Conservation (phyloP, 2,113 vertebrate species). For the Colossoma macropomum region DNA sequence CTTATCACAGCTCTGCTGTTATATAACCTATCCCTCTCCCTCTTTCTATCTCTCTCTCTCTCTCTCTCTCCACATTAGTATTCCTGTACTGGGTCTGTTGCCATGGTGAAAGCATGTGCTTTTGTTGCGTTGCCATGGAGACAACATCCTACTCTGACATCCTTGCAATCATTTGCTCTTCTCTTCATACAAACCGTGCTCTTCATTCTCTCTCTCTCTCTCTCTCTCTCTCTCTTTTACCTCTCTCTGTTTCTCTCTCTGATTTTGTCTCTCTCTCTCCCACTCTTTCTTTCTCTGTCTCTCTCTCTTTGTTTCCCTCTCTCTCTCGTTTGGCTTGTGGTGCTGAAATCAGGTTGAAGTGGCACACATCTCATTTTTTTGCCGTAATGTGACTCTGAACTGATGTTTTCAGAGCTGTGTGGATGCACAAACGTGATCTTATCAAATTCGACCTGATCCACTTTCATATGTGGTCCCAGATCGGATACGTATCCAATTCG, state of each 20-base stretch:
- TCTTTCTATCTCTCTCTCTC: slow-evolving; percentile 7
- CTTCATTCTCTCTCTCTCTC: background rate
- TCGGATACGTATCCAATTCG: too few relatives aligned
- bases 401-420: too few relatives aligned
- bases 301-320: too few relatives aligned
- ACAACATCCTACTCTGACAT: slow-evolving; percentile 47
- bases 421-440: too few relatives aligned
- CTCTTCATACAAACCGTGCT: slow-evolving; percentile 16
- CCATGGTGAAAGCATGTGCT: slow-evolving; percentile 50
- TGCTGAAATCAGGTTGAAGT: too few relatives aligned
- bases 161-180: slow-evolving; percentile 31
- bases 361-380: too few relatives aligned
- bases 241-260: background rate
- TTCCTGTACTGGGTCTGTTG: slow-evolving; percentile 38
- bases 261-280: background rate
- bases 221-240: background rate
- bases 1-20: background rate
- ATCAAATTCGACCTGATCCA: too few relatives aligned
- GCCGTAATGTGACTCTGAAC: too few relatives aligned
- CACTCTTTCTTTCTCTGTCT: background rate
- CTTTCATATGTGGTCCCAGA: too few relatives aligned
- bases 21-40: background rate
- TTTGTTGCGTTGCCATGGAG: slow-evolving; percentile 49
- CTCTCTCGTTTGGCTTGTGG: too few relatives aligned
- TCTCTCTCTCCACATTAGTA: slow-evolving; percentile 37